These are phyloP conservation scores for Tinea trinotella DNA, from an alignment of 2,888 invertebrate genomes.

Conservation along the genomic window DNA sequence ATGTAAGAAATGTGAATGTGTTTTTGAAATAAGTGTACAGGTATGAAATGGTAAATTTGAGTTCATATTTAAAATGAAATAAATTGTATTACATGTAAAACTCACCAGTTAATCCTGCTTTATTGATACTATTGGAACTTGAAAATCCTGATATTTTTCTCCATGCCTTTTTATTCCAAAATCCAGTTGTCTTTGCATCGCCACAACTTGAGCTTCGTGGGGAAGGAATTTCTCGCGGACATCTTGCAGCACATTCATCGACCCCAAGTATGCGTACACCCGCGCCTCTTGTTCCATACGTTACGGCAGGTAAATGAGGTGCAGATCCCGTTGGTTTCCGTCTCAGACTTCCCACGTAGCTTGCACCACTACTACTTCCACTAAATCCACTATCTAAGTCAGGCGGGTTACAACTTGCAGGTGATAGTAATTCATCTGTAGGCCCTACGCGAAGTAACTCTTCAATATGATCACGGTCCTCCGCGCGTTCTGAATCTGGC, in stretches of 20 bases:
- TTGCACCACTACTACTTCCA: conserved; percentile 86
- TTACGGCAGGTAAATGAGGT: conserved; percentile 64
- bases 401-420: conserved; percentile 75
- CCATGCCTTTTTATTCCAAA: conserved; percentile 85
- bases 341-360: conserved; percentile 81
- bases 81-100: conserved; percentile 24
- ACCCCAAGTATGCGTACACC: conserved; percentile 58
- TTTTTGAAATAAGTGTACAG: no score
- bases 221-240: conserved; percentile 50
- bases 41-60: no score
- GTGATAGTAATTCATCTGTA: conserved; percentile 80
- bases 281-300: conserved; percentile 66
- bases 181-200: conserved; percentile 67
- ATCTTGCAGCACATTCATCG: conserved; percentile 54
- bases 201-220: conserved; percentile 65
- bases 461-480: conserved; percentile 74
- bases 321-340: conserved; percentile 67
- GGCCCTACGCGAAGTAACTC: conserved; percentile 79
- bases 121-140: conserved; percentile 79
- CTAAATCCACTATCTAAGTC: conserved; percentile 88
- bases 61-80: not conserved
- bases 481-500: conserved; percentile 76
- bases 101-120: conserved; percentile 78
- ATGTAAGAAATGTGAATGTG: not conserved
- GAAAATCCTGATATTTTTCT: conserved; percentile 83